phyloP scores from a whole-genome alignment of 1,140 invertebrate genomes.

The Anastrepha obliqua region DNA sequence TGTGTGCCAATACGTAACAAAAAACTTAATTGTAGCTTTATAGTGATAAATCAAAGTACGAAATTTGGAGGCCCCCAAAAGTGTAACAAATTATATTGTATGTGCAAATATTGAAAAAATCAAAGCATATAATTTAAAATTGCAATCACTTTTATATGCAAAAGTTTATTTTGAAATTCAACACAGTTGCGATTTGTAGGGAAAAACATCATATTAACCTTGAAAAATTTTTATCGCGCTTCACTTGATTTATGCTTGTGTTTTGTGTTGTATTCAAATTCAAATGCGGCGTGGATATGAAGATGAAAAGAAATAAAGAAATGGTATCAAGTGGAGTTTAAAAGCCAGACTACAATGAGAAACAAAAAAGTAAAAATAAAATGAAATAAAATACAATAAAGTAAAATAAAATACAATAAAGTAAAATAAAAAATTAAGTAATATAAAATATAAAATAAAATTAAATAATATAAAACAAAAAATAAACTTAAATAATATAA shows the following conservation, averaged over 20 bases:
- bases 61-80: background rate
- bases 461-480: background rate
- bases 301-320: constrained; percentile 17
- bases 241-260: background rate
- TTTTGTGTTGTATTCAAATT: constrained; percentile 1
- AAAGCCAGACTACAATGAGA: background rate
- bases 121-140: background rate
- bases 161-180: constrained; percentile 27
- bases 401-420: background rate
- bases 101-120: constrained; percentile 8
- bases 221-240: constrained; percentile 26
- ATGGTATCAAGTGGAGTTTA: background rate
- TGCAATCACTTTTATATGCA: background rate
- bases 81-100: constrained; percentile 18
- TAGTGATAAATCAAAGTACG: background rate
- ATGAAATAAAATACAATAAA: background rate
- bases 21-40: background rate
- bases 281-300: background rate
- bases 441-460: background rate
- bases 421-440: background rate
- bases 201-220: background rate
- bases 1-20: background rate
- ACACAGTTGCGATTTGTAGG: constrained; percentile 36
- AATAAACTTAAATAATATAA: background rate
- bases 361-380: background rate